Conservation (phyloP, 2,797 vertebrate genomes). For the Melopsittacus undulatus region DNA sequence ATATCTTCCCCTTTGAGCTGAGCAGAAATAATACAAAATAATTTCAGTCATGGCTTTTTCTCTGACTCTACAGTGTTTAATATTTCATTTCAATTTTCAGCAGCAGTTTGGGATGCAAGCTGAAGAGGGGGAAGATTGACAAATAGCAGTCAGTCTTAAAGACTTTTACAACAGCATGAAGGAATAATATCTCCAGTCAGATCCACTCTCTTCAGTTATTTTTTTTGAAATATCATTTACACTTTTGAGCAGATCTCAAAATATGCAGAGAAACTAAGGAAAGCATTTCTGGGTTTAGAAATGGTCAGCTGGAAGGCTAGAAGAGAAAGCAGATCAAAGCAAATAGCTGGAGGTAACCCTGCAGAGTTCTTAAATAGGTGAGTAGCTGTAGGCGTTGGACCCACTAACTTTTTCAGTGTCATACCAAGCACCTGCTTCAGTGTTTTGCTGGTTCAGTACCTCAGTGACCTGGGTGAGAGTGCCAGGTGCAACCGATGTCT, state of each 20-base stretch:
- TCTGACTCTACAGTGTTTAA: neutral
- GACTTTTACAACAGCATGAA: neutral
- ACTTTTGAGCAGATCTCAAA: neutral
- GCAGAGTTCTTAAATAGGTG: neutral
- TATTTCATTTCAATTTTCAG: neutral
- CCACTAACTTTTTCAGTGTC: neutral
- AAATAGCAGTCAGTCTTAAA: neutral
- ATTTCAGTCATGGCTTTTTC: neutral
- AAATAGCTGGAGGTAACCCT: neutral
- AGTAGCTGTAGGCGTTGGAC: neutral
- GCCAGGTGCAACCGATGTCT: fast-evolving
- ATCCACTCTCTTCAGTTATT: neutral
- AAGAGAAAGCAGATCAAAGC: neutral
- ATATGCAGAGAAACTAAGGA: neutral
- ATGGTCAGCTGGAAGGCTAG: neutral
- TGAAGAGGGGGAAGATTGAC: neutral
- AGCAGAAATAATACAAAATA: neutral
- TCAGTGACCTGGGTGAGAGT: neutral
- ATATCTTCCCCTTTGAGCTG: neutral
- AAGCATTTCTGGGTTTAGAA: neutral
- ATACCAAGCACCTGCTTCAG: neutral
- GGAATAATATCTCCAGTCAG: neutral
- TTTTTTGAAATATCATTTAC: neutral
- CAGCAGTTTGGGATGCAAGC: neutral
- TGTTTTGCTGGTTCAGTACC: neutral